These are phyloP conservation scores for Scophthalmus maximus DNA, from an alignment of 2,113 vertebrate species.

Conservation along the genomic window DNA sequence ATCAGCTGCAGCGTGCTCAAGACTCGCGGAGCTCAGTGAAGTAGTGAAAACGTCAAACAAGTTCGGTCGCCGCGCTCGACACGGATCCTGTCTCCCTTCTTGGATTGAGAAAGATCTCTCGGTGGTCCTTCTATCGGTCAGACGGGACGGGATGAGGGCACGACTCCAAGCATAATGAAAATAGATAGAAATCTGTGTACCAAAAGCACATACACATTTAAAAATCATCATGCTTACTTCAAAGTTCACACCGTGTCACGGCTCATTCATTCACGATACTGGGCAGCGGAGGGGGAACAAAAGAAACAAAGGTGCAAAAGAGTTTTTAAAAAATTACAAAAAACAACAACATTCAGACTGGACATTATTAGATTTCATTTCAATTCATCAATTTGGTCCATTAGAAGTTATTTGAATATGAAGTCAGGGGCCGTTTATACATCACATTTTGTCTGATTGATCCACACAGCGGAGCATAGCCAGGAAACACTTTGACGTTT, in stretches of 20 bases:
- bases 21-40: no score
- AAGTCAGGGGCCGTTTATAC: no score
- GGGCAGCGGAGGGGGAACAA: conserved; percentile 44
- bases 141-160: conserved; percentile 31
- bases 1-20: no score
- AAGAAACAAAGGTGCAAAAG: conserved; percentile 59
- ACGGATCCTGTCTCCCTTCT: no score
- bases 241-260: conserved; percentile 37
- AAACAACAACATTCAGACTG: background rate
- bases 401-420: conserved; percentile 5
- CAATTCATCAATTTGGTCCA: conserved; percentile 37
- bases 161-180: conserved; percentile 13
- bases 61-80: no score
- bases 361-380: background rate
- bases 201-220: conserved; percentile 58
- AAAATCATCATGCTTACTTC: conserved; percentile 58
- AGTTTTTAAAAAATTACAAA: conserved; percentile 19
- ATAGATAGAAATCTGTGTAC: conserved; percentile 42
- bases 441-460: no score
- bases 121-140: conserved; percentile 15
- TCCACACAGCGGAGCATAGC: no score
- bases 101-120: background rate
- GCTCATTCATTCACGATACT: conserved; percentile 74
- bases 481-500: no score
- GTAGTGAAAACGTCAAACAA: no score